phyloP scores from a whole-genome alignment of 2,113 vertebrate species.

The Haliaeetus leucogaster region DNA sequence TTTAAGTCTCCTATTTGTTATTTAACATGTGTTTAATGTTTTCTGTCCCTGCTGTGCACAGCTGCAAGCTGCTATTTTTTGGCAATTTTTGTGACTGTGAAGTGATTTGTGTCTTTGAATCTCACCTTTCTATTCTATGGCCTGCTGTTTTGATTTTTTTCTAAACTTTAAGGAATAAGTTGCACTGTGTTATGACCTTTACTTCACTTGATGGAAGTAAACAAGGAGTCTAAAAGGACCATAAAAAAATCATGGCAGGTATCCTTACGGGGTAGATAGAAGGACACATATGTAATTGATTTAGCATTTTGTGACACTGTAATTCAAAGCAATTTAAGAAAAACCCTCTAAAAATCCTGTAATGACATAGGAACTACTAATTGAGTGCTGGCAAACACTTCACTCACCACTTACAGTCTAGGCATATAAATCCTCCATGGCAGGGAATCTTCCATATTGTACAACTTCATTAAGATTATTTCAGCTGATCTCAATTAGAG shows the following conservation, averaged over 20 bases:
- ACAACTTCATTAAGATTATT: neutral
- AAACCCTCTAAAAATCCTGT: slow-evolving; percentile 2
- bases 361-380: slow-evolving; percentile 39
- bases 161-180: slow-evolving; percentile 80
- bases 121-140: slow-evolving; percentile 75
- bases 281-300: slow-evolving; percentile 9
- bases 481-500: neutral
- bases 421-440: neutral
- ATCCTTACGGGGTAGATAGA: neutral
- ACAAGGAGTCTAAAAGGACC: slow-evolving; percentile 18
- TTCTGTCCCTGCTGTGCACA: slow-evolving; percentile 79
- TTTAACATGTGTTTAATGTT: slow-evolving; percentile 83
- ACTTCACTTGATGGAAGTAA: slow-evolving; percentile 81
- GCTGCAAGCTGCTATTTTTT: slow-evolving; percentile 79
- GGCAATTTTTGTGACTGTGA: slow-evolving; percentile 77
- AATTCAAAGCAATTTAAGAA: slow-evolving; percentile 23
- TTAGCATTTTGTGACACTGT: neutral
- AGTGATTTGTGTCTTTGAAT: slow-evolving; percentile 78
- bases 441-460: neutral
- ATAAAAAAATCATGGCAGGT: slow-evolving; percentile 12
- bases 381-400: slow-evolving; percentile 28
- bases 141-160: slow-evolving; percentile 78
- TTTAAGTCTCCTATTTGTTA: slow-evolving; percentile 81
- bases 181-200: slow-evolving; percentile 79
- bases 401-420: neutral